Percentiles rank a stretch among this genome's conserved stretches.
Evolutionary conservation across 2,113 vertebrate species (phyloP).

Genomic region (Sinocyclocheilus maitianheensis): DNA sequence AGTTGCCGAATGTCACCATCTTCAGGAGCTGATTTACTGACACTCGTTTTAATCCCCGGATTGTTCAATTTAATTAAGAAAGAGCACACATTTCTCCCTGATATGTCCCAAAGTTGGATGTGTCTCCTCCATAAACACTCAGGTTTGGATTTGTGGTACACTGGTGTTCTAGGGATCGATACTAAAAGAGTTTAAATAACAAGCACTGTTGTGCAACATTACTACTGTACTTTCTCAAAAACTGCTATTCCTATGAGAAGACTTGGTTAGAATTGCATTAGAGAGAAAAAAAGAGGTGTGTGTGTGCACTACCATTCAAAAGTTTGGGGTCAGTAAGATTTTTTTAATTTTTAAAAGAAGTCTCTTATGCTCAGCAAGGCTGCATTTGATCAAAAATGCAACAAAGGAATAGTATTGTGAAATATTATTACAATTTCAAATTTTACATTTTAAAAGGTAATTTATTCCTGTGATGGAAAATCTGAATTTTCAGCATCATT

Average conservation of each 20-base stretch:
- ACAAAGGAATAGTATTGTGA: too few relatives aligned
- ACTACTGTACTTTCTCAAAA: not conserved
- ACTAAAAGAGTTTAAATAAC: not conserved
- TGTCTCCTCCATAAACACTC: not conserved
- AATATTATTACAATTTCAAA: too few relatives aligned
- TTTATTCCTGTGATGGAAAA: not conserved
- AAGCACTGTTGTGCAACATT: not conserved
- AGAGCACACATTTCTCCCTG: conserved; percentile 24
- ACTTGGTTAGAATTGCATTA: not conserved
- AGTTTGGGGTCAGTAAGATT: too few relatives aligned
- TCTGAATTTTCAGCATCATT: not conserved
- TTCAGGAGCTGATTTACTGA: conserved; percentile 39
- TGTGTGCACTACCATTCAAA: too few relatives aligned
- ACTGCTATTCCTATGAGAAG: not conserved
- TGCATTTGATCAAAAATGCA: too few relatives aligned
- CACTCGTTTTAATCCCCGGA: conserved; percentile 48
- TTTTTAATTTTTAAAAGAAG: too few relatives aligned
- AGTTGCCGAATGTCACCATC: conserved; percentile 43
- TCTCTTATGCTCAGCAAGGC: too few relatives aligned
- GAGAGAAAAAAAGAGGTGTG: too few relatives aligned
- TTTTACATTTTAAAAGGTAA: too few relatives aligned
- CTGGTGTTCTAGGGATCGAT: not conserved
- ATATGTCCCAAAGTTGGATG: conserved; percentile 19
- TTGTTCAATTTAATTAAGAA: conserved; percentile 56
- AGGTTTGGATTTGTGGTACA: not conserved